Evolutionary conservation across 2,888 invertebrate genomes (phyloP).

Genomic region (Phrixothrix hirtus): DNA sequence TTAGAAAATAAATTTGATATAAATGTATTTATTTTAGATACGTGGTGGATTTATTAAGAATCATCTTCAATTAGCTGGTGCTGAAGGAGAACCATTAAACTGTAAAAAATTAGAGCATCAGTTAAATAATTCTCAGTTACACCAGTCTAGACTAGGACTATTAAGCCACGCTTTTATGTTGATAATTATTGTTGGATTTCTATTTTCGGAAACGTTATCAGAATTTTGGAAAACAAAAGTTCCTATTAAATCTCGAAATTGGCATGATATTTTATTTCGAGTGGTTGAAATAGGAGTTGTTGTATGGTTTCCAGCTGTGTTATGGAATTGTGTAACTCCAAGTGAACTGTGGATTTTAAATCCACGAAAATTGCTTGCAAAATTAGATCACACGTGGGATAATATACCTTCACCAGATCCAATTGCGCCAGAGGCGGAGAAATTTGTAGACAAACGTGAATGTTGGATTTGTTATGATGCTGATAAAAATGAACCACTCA

Average conservation of each 20-base stretch:
- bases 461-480: conserved; percentile 95
- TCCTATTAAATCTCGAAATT: conserved; percentile 86
- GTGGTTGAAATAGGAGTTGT: conserved; percentile 91
- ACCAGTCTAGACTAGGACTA: conserved; percentile 87
- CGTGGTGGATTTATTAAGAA: conserved; percentile 80
- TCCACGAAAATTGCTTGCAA: conserved; percentile 80
- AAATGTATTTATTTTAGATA: conserved; percentile 58
- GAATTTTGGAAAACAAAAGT: conserved; percentile 92
- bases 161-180: conserved; percentile 90
- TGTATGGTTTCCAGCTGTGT: conserved; percentile 92
- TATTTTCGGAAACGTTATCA: conserved; percentile 87
- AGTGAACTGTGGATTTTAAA: conserved; percentile 93
- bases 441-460: conserved; percentile 67
- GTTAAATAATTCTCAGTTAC: conserved; percentile 84
- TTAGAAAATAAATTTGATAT: neutral
- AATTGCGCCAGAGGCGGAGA: conserved; percentile 55
- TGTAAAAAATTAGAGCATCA: conserved; percentile 43
- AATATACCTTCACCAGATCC: conserved; percentile 21
- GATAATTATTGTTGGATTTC: conserved; percentile 84
- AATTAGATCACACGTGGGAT: conserved; percentile 37
- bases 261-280: conserved; percentile 90
- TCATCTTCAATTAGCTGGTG: conserved; percentile 50
- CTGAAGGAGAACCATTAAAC: conserved; percentile 36
- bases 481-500: conserved; percentile 78
- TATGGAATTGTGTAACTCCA: conserved; percentile 95